Conservation (phyloP, 2,113 vertebrate genomes). For the Trichechus manatus region DNA sequence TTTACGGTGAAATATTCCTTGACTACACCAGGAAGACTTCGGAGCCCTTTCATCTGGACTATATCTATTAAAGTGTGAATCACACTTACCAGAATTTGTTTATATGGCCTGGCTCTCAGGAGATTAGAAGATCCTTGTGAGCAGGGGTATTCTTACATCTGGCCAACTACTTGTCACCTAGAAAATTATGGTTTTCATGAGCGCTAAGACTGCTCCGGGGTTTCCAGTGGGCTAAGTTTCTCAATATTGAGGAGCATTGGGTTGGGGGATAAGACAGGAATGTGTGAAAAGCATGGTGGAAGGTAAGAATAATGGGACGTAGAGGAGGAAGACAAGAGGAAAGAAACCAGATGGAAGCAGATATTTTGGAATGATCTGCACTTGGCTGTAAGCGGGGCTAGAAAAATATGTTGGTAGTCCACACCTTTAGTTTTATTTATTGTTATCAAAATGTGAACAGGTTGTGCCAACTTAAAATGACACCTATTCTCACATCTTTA, state of each 20-base stretch:
- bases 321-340: background rate
- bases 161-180: background rate
- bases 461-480: conserved; percentile 70
- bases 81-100: background rate
- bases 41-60: background rate
- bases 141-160: background rate
- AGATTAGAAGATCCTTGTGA: background rate
- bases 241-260: background rate
- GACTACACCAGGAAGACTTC: background rate
- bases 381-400: background rate
- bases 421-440: conserved; percentile 59
- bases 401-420: background rate
- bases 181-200: background rate
- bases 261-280: background rate
- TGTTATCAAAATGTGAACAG: conserved; percentile 71
- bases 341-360: background rate
- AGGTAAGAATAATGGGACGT: background rate
- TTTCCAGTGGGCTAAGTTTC: background rate
- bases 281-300: background rate
- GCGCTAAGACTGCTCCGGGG: background rate
- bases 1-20: background rate
- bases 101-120: background rate
- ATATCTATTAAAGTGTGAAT: background rate
- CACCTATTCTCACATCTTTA: conserved; percentile 5
- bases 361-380: background rate